Evolutionary conservation across 2,797 vertebrate species (phyloP).

Genomic region (Antrozous pallidus): DNA sequence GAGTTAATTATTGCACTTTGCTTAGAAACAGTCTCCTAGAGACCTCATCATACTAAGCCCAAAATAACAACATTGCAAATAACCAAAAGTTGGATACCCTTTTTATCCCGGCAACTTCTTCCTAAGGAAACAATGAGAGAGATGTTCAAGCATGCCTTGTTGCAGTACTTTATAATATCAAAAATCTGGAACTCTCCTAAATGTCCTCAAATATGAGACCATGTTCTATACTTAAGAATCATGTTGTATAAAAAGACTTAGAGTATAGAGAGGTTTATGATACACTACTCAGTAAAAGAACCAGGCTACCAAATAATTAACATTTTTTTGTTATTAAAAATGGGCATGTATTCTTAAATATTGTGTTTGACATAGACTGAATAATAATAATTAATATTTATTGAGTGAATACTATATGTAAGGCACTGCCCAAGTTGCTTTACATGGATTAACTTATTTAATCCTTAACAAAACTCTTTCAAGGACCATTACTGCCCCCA

Average conservation of each 20-base stretch:
- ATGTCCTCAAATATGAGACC: not conserved
- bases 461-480: not conserved
- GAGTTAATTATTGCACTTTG: not conserved
- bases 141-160: not conserved
- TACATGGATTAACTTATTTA: not conserved
- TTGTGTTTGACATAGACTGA: not conserved
- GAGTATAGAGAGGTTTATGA: not conserved
- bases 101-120: not conserved
- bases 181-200: not conserved
- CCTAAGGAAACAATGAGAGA: not conserved
- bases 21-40: not conserved
- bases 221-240: not conserved
- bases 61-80: not conserved
- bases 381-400: not conserved
- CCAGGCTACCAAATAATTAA: not conserved
- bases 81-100: not conserved
- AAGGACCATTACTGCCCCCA: not conserved
- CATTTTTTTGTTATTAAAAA: not conserved
- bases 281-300: not conserved
- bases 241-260: not conserved
- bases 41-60: not conserved
- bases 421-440: not conserved
- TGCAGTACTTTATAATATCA: not conserved
- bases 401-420: not conserved
- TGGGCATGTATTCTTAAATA: not conserved